Base-by-base conservation (phyloP, 2,797 vertebrate genomes). In the Phrynocephalus guinanensis region DNA sequence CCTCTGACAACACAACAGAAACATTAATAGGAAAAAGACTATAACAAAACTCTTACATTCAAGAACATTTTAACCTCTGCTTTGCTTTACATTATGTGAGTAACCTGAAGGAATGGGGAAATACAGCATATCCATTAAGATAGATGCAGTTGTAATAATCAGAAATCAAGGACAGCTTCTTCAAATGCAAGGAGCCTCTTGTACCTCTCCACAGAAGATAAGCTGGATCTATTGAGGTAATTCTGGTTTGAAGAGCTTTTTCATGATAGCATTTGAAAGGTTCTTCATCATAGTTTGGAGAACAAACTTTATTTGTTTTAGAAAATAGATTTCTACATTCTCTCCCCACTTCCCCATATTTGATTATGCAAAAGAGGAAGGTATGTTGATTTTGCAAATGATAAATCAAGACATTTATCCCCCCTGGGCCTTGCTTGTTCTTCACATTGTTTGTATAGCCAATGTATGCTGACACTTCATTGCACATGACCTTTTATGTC, bases 381-480 rank as follows among this genome's bases (percentile, higher is more conserved):
- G 82, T 90, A 6, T 71, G 71, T 2, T 89, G 79, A 91, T 88
- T 90, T 79, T 89, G 60, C 24, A 84, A n/a, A 20, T 73, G 84
- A 70, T 82, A 89, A 80, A 93, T 84, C 79, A 50, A 86, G 78
- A 89, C 2, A n/a, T 80, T 88, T 56, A 87, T 60, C 86, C 56
- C 68, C 92, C 93, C 82, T 90, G 72, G 87, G 33, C 52, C 10
- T 82, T 83, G 0, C 38, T 3, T 79, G 9, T 52, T 92, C 72
- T 82, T 79, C 0, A 0, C 0, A 0, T 3, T 75, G 10, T 91
- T 80, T 82, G 82, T 0, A 90, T 20, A 92, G 78, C 78, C 78
- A 93, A 85, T 87, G 88, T n/a, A 86, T 11, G 16, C 63, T 87
- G 48, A 67, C 80, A 86, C 89, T 87, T 85, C 75, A 90, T 89